These are phyloP conservation scores for Augochlorella aurata DNA, from an alignment of 2,888 invertebrate genomes.

Conservation along the genomic window DNA sequence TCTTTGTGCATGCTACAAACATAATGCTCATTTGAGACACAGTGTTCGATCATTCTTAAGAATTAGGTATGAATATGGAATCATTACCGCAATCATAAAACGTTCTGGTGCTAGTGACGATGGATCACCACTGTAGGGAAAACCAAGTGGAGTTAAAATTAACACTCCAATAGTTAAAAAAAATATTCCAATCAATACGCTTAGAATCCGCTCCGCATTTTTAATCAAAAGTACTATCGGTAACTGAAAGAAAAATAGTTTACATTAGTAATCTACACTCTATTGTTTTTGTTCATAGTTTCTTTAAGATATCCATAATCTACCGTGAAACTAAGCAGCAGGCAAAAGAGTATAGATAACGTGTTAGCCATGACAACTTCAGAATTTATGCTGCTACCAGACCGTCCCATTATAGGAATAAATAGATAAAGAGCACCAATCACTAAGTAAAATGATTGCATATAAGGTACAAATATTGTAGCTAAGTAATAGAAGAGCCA, in stretches of 20 bases:
- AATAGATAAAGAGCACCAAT: constrained; percentile 88
- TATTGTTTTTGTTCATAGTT: background rate
- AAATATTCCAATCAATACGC: constrained; percentile 83
- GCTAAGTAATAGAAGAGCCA: constrained; percentile 84
- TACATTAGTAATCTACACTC: background rate
- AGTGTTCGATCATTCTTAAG: background rate
- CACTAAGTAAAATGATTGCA: constrained; percentile 88
- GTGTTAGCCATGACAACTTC: constrained; percentile 86
- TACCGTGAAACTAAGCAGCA: constrained; percentile 82
- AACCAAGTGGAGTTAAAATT: constrained; percentile 87
- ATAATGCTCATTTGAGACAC: background rate
- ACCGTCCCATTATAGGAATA: constrained; percentile 91
- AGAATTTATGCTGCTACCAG: constrained; percentile 87
- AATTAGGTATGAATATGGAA: background rate
- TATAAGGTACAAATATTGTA: constrained; percentile 85
- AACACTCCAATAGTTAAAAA: constrained; percentile 84
- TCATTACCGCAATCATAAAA: constrained; percentile 87
- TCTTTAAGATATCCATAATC: constrained; percentile 32
- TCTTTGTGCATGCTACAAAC: constrained; percentile 85
- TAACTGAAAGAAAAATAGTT: constrained; percentile 74
- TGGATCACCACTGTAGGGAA: constrained; percentile 88
- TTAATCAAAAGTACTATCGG: constrained; percentile 81
- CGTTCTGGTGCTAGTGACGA: constrained; percentile 87
- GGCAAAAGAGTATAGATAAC: constrained; percentile 81
- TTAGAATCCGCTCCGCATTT: constrained; percentile 83